Evolutionary conservation across 2,797 vertebrate species (phyloP), one percentile per base, ranked within the genome.

Genomic region (Gadopsis marmoratus): DNA sequence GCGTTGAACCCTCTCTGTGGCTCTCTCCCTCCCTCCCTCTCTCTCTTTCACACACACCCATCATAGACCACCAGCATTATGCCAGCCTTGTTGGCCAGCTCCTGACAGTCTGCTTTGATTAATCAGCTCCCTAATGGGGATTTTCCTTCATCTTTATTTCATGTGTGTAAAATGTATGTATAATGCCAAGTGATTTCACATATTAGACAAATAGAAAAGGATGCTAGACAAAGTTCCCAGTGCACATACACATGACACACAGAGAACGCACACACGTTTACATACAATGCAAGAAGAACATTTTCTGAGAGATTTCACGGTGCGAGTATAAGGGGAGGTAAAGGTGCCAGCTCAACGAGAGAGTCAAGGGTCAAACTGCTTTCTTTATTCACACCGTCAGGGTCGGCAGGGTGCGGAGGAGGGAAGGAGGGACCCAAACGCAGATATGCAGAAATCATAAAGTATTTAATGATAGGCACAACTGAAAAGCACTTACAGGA

Each of bases 261-360:
- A 81, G 0, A 76, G 3, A 45, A 50, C 29, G 62, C 26, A 64
- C 8, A 72, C 9, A 72, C 2, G 58, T 3, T 67, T 6, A 7
- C 7, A 76, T n/a, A 19, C 11, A 69, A 56, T 54, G 7, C 9
- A 48, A 70, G 59, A 41, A 69, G 50, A 56, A 77, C 14, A 68
- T 14, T 51, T 68, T 68, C 31, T 41, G 31, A 16, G 29, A 63
- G 37, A 63, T 19, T 64, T 81, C 83, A 84, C 84, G 86, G 60
- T 76, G 60, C 77, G 72, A 68, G 56, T 21, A 48, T 12, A 68
- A 65, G 13, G 23, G 7, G 31, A 55, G 37, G 26, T 66, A 39
- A 71, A 23, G 78, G 73, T 51, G 19, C 29, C 71, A 72, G 56
- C 59, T 73, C 55, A 79, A 23, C 55, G 26, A 51, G 5, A 4